phyloP scores from a whole-genome alignment of 2,888 invertebrate genomes.

The Acronicta leporina region DNA sequence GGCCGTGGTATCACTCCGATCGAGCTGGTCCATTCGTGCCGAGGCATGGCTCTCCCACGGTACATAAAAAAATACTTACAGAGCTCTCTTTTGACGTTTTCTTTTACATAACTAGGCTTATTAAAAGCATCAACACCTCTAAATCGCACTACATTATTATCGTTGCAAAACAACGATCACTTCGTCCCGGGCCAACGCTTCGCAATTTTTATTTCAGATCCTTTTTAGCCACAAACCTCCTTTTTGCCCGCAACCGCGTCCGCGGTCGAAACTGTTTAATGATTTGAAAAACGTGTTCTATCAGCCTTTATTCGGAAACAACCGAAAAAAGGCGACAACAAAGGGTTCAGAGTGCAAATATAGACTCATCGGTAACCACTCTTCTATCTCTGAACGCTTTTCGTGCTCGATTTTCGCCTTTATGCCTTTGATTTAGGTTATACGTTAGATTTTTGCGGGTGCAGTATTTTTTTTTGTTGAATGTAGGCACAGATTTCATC shows the following conservation, averaged over 20 bases:
- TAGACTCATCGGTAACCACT: constrained; percentile 74
- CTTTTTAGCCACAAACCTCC: constrained; percentile 65
- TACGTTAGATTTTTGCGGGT: constrained; percentile 45
- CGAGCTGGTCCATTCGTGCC: too few species aligned
- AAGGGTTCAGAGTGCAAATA: constrained; percentile 87
- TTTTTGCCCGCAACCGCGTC: constrained; percentile 71
- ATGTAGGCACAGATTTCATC: constrained; percentile 86
- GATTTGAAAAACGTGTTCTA: constrained; percentile 90
- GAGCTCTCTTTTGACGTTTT: too few species aligned
- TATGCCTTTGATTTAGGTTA: constrained; percentile 53
- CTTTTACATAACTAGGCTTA: background rate
- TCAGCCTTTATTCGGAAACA: constrained; percentile 88
- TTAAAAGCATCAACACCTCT: constrained; percentile 56
- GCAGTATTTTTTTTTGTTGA: constrained; percentile 64
- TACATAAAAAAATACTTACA: too few species aligned
- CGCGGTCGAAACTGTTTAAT: constrained; percentile 88
- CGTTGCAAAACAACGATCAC: constrained; percentile 78
- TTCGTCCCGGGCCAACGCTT: constrained; percentile 71
- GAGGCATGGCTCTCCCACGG: too few species aligned
- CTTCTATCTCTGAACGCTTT: constrained; percentile 24
- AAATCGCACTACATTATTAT: constrained; percentile 67
- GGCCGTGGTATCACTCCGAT: too few species aligned
- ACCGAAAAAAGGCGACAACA: constrained; percentile 88
- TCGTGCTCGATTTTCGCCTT: constrained; percentile 61
- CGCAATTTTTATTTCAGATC: constrained; percentile 70